Evolutionary conservation across 2,797 vertebrate species (phyloP), one percentile per base, ranked within the genome.

Genomic region (Synanceia verrucosa): DNA sequence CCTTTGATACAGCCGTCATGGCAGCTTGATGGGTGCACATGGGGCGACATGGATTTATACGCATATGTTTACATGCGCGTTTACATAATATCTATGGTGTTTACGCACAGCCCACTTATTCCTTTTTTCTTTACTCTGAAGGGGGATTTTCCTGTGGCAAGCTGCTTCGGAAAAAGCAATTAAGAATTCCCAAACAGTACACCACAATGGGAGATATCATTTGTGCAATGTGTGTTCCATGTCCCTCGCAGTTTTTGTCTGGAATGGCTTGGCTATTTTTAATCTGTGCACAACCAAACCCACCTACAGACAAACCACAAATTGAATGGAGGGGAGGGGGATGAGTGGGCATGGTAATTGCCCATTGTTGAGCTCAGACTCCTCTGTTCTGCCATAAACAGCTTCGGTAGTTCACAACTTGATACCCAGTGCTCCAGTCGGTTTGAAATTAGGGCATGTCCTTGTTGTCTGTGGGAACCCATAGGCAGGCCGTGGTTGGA

Each of bases 181-280:
- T 93, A 92, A 93, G 89, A 93, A 91, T 91, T 92, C 89, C 90
- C 89, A 93, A 94, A 93, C 91, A 92, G 88, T 66, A 82, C 89
- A 92, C 89, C 91, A 92, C 91, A 93, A 93, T 91, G 85, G 87
- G 87, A 91, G 91, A 90, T 92, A 88, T 94, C 88, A 61, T 90
- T 90, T 86, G 81, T 88, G 87, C 88, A 89, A 86, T 89, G 87
- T 90, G 85, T 90, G 84, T 91, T 92, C 87, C 86, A 71, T 89
- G 86, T 88, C 84, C 85, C 81, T 81, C 71, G 63, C 84, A 89
- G 86, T 86, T 89, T 87, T 85, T 84, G 86, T 88, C 88, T 89
- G 82, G 86, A 86, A 84, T 71, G 75, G 82, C 51, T 81, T 87
- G 88, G 82, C 92, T 94, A 94, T 94, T 94, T 95, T 94, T 92